These are phyloP conservation scores for Sebastes matsubarae DNA, from an alignment of 2,797 vertebrate species.

Conservation along the genomic window DNA sequence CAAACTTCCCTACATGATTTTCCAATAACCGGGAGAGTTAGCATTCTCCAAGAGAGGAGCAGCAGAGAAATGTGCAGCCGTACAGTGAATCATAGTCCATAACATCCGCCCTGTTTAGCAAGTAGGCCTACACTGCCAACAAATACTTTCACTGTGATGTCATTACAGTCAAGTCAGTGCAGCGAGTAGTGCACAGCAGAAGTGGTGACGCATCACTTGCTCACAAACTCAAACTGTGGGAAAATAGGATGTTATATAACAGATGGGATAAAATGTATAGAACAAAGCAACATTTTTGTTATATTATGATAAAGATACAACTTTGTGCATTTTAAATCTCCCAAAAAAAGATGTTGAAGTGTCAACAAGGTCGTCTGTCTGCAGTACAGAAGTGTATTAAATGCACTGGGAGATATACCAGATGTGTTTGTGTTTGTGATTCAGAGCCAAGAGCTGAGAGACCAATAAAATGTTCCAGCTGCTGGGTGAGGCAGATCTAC, in stretches of 20 bases:
- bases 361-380: not conserved
- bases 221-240: not conserved
- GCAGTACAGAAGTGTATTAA: not conserved
- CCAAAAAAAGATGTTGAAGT: not conserved
- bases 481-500: constrained; percentile 21
- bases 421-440: constrained; percentile 28
- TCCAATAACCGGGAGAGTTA: constrained; percentile 11
- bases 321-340: not conserved
- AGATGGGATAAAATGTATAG: not conserved
- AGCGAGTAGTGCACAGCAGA: constrained; percentile 30
- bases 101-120: constrained; percentile 76
- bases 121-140: constrained; percentile 52
- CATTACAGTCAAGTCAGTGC: constrained; percentile 62
- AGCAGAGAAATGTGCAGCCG: constrained; percentile 51
- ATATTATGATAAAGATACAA: not conserved
- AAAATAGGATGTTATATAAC: not conserved
- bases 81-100: constrained; percentile 36
- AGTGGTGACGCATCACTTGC: constrained; percentile 10
- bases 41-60: constrained; percentile 41
- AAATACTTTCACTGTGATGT: constrained; percentile 83
- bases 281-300: not conserved
- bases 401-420: not conserved
- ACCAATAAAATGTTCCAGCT: constrained; percentile 37
- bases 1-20: constrained; percentile 43
- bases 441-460: constrained; percentile 3